Evolutionary conservation across 2,888 invertebrate species (phyloP), one percentile per base, ranked within the genome.

Genomic region (Heterodera filipjevi): DNA sequence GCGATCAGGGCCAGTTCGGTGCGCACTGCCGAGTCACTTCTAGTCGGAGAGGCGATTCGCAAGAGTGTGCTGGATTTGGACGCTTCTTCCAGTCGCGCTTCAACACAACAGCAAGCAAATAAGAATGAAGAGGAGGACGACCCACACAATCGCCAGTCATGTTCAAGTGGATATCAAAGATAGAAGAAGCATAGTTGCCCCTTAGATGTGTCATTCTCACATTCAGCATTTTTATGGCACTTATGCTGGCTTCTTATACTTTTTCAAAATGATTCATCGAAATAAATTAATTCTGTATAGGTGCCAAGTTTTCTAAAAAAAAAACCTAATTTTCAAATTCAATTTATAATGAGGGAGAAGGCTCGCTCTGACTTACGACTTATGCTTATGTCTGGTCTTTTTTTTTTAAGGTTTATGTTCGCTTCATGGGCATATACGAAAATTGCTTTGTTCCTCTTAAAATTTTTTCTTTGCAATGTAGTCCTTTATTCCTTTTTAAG

Each of bases 91-190:
- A 46, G 66, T 22, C 30, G 66, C 33, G 33, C 75, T 66, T 75
- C 75, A 19, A 39, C 39, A 39, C 6, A 39, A 10, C 12, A 6
- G 39, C 39, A 39, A 39, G 12, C 39, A 0, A 39, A 12, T 3
- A 66, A 35, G 49, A 53, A 70, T 14, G 39, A 53, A 19, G 77
- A 76, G 19, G 77, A 70, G 16, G 66, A 76, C 12, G 71, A 76
- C 71, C 71, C 68, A 53, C 77, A 76, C 35, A 68, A 76, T 33
- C 71, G 33, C 33, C 77, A 76, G 30, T 66, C 77, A 53, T 53
- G 75, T 64, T 75, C 75, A 66, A 59, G 46, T 59, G 32, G 35
- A 39, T 64, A 66, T 19, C 46, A 64, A 66, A 35, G 68, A 53
- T 75, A 75, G 59, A 66, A 10, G 64, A 44, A 22, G 33, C 3